These are phyloP conservation scores for Syrista parreyssii DNA, from an alignment of 2,888 invertebrate genomes.

Conservation along the genomic window DNA sequence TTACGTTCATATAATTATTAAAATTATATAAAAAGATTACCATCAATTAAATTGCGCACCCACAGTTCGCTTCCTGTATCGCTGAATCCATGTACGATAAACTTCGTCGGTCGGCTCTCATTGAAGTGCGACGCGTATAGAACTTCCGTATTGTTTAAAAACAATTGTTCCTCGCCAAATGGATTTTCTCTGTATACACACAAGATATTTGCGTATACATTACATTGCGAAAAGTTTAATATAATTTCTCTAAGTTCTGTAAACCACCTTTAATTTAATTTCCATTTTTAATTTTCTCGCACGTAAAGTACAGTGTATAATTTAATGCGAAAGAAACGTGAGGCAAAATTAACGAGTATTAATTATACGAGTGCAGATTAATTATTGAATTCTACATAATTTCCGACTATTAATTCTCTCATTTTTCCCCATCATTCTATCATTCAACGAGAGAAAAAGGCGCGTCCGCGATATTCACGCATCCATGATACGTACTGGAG, in stretches of 20 bases:
- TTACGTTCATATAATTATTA: neutral
- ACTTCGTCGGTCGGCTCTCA: conserved; percentile 54
- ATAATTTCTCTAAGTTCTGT: neutral
- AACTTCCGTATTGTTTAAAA: conserved; percentile 53
- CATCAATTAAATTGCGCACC: conserved; percentile 51
- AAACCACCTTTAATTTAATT: neutral
- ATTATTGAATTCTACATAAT: too few relatives aligned
- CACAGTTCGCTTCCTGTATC: conserved; percentile 57
- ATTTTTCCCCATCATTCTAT: conserved; percentile 7
- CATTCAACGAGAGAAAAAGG: conserved; percentile 36
- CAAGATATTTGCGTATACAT: neutral
- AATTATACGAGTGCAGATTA: too few relatives aligned
- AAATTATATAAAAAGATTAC: conserved; percentile 28
- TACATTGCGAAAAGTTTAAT: neutral
- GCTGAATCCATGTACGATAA: conserved; percentile 55
- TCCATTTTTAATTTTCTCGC: neutral
- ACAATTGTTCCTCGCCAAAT: conserved; percentile 52
- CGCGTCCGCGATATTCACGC: conserved; percentile 44
- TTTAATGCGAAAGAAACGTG: neutral
- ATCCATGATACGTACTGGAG: conserved; percentile 39
- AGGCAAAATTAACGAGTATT: too few relatives aligned
- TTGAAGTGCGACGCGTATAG: conserved; percentile 58
- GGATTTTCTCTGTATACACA: conserved; percentile 48
- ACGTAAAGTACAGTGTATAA: neutral
- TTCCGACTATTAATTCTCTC: neutral